A percentile compares a stretch with the other conserved stretches of the same genome.
These are phyloP conservation scores for Keiferia lycopersicella DNA, from an alignment of 2,888 invertebrate species.

Conservation along the genomic window DNA sequence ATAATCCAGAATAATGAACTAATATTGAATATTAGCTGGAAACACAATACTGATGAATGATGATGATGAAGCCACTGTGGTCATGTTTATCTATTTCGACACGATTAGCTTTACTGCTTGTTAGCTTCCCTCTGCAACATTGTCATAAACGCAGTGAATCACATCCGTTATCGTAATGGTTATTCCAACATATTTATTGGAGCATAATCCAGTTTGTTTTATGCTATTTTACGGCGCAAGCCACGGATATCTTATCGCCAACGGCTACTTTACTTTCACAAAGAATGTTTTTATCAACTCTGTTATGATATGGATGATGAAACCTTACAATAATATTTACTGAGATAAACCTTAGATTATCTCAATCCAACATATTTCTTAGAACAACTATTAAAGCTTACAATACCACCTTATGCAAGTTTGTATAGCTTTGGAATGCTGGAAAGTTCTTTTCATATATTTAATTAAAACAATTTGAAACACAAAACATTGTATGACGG, in stretches of 20 bases:
- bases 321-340: conserved; percentile 38
- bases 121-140: conserved; percentile 48
- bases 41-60: conserved; percentile 33
- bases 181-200: conserved; percentile 51
- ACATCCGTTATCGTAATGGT: conserved; percentile 48
- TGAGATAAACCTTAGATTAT: not conserved
- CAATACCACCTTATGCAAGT: not conserved
- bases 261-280: conserved; percentile 47
- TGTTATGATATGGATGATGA: conserved; percentile 34
- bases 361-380: not conserved
- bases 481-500: not conserved
- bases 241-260: conserved; percentile 56
- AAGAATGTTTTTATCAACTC: conserved; percentile 45
- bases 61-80: conserved; percentile 35
- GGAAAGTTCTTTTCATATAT: not conserved
- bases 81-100: conserved; percentile 44
- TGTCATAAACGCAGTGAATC: conserved; percentile 42
- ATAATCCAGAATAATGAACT: conserved; percentile 51
- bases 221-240: conserved; percentile 56
- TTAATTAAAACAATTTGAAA: not conserved
- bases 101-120: conserved; percentile 44
- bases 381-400: not conserved
- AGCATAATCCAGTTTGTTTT: conserved; percentile 46
- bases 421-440: not conserved
- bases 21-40: conserved; percentile 47